Evolutionary conservation across 2,113 vertebrate species (phyloP).

Genomic region (Cottus gobio): DNA sequence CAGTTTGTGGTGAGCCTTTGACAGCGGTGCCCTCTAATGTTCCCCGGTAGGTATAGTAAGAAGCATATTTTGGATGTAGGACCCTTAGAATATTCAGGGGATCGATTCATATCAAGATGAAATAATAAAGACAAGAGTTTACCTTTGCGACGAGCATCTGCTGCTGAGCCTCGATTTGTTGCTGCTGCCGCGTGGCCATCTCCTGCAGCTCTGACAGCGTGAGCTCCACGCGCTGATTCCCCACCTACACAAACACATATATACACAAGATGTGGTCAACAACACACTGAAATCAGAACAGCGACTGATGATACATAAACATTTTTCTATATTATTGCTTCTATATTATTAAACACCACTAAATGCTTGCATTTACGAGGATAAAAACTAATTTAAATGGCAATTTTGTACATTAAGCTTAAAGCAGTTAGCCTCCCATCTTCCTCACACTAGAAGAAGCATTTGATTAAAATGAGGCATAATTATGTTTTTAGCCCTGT

Average conservation of each 20-base stretch:
- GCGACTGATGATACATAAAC: not conserved
- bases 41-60: not conserved
- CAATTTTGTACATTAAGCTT: not conserved
- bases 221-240: constrained; percentile 79
- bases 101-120: not conserved
- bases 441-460: not conserved
- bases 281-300: constrained; percentile 8
- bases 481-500: not conserved
- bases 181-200: constrained; percentile 81
- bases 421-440: not conserved
- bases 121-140: constrained; percentile 9
- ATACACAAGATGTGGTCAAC: constrained; percentile 26
- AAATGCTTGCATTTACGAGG: not conserved
- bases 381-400: not conserved
- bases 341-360: not conserved
- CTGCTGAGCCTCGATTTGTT: constrained; percentile 81
- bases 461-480: not conserved
- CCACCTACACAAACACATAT: constrained; percentile 64
- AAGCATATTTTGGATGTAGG: not conserved
- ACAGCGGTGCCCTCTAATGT: not conserved
- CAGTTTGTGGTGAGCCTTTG: not conserved
- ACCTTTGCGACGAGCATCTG: constrained; percentile 84
- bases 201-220: constrained; percentile 82
- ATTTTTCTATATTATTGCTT: no score
- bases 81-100: not conserved